Conservation (phyloP, 2,797 vertebrate species). For the Xenops minutus region DNA sequence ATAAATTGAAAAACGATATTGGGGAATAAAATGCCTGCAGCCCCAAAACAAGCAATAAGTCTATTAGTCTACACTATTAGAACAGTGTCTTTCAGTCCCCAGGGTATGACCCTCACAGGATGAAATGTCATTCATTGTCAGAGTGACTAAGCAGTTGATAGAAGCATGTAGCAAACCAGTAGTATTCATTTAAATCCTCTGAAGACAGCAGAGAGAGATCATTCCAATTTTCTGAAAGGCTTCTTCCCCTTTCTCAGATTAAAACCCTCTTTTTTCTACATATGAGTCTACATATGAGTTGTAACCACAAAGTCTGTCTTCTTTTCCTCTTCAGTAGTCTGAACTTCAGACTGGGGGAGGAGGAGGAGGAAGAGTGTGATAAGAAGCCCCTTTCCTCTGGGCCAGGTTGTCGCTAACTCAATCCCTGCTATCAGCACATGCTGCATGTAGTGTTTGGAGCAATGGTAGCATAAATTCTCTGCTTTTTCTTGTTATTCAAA, state of each 20-base stretch:
- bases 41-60: neutral
- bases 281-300: neutral
- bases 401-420: neutral
- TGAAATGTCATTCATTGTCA: neutral
- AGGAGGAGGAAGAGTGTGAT: neutral
- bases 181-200: neutral
- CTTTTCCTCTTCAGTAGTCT: neutral
- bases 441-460: neutral
- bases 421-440: accelerated
- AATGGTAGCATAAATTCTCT: slow-evolving; percentile 14
- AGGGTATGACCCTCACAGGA: neutral
- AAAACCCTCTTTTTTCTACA: neutral
- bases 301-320: neutral
- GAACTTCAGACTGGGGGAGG: neutral
- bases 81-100: neutral
- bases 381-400: neutral
- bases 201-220: neutral
- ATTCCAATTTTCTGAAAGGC: neutral
- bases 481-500: slow-evolving; percentile 21
- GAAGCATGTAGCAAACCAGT: neutral
- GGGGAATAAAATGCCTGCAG: neutral
- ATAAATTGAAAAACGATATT: neutral
- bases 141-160: neutral
- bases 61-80: neutral
- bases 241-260: neutral